Conservation (phyloP, 1,140 invertebrate genomes). For the Micrasema longulum region DNA sequence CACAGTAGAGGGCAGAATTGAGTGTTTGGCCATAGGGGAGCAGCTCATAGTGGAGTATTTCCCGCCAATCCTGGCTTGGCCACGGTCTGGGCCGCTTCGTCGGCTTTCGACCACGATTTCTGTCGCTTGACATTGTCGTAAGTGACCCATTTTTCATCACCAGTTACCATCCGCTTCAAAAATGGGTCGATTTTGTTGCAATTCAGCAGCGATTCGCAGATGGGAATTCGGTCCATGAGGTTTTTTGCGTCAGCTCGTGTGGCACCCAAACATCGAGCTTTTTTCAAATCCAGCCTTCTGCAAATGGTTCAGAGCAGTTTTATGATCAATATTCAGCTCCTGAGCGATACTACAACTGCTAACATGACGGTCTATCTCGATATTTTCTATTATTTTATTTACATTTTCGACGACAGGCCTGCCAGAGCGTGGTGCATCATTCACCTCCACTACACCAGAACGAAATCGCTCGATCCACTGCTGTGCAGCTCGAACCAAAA, state of each 20-base stretch:
- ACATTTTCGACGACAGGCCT: neutral
- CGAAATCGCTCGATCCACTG: neutral
- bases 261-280: constrained; percentile 16
- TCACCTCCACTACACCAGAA: constrained; percentile 1
- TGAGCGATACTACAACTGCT: constrained; percentile 5
- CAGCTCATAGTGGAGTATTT: too few relatives aligned
- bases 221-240: constrained; percentile 22
- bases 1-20: constrained; percentile 14
- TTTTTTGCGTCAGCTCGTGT: constrained; percentile 26
- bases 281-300: constrained; percentile 11
- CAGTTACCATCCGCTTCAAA: constrained; percentile 24
- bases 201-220: constrained; percentile 32
- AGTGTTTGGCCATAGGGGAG: constrained; percentile 19
- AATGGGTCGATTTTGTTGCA: constrained; percentile 28
- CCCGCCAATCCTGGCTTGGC: too few relatives aligned
- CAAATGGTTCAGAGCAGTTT: constrained; percentile 15
- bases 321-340: constrained; percentile 18
- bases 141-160: too few relatives aligned
- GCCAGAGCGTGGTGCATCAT: constrained; percentile 1
- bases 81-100: too few relatives aligned
- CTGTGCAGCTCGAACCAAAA: neutral
- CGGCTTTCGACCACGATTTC: too few relatives aligned
- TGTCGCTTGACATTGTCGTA: too few relatives aligned
- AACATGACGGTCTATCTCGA: neutral
- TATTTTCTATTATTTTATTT: neutral